Conservation (phyloP, 2,888 invertebrate genomes). For the Protonemura montana region DNA sequence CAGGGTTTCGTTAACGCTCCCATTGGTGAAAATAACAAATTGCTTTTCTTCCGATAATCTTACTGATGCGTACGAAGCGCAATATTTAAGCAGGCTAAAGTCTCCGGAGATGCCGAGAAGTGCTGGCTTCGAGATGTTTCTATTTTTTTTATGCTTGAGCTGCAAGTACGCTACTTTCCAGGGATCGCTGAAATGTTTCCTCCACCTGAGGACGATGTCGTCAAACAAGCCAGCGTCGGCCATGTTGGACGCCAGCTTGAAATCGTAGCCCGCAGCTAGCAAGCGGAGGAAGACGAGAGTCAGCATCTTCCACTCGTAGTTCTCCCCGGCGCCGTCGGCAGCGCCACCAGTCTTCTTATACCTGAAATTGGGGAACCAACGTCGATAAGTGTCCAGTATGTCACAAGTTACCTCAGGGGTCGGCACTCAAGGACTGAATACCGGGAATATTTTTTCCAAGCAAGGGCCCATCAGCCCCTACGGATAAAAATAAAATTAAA, state of each 20-base stretch:
- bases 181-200: not conserved
- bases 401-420: too few relatives aligned
- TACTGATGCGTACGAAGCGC: not conserved
- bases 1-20: too few relatives aligned
- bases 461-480: too few relatives aligned
- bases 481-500: too few relatives aligned
- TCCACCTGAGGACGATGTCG: conserved; percentile 9
- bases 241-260: conserved; percentile 22
- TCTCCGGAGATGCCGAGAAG: too few relatives aligned
- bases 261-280: not conserved
- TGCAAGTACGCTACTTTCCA: not conserved
- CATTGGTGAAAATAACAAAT: too few relatives aligned
- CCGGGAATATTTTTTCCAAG: too few relatives aligned
- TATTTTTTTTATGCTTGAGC: not conserved
- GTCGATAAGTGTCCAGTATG: too few relatives aligned
- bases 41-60: not conserved
- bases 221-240: not conserved
- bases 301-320: conserved; percentile 17
- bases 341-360: too few relatives aligned
- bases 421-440: too few relatives aligned
- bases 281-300: conserved; percentile 1
- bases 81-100: not conserved
- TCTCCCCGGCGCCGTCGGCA: not conserved
- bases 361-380: too few relatives aligned
- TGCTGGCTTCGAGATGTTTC: too few relatives aligned